Evolutionary conservation across 2,797 vertebrate species (phyloP).

Genomic region (Intellagama lesueurii): DNA sequence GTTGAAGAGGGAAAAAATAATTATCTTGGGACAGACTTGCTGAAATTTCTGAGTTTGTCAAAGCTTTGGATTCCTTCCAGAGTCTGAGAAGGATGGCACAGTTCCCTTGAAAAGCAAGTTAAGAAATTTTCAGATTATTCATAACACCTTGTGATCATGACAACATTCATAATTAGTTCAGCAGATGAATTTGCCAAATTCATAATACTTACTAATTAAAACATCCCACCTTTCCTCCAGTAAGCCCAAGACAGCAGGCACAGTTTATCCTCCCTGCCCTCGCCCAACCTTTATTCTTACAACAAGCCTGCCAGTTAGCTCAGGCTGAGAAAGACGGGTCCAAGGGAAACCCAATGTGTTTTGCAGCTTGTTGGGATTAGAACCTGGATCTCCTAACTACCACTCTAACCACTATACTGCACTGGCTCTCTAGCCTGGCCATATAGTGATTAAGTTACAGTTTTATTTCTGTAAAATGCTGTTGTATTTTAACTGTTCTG

Average conservation of each 20-base stretch:
- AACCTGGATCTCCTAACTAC: neutral
- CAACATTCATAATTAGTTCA: neutral
- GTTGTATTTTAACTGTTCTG: neutral
- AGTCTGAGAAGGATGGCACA: neutral
- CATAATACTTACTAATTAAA: neutral
- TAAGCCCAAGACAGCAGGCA: neutral
- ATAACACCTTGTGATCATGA: neutral
- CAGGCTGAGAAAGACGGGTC: neutral
- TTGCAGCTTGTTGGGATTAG: neutral
- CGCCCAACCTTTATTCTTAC: neutral
- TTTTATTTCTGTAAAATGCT: neutral
- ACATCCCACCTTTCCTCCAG: neutral
- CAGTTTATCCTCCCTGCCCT: neutral
- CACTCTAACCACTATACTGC: neutral
- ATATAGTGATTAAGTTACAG: neutral
- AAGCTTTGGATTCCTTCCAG: neutral
- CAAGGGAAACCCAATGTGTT: neutral
- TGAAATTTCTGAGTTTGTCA: neutral
- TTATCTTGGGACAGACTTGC: neutral
- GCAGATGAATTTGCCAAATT: slow-evolving; percentile 4
- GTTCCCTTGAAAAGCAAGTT: neutral
- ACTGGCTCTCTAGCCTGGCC: neutral
- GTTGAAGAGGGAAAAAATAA: neutral
- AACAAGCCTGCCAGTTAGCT: neutral
- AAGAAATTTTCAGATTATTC: neutral